Evolutionary conservation across 2,888 invertebrate genomes (phyloP), one percentile per base, ranked within the genome.

Genomic region (Leucozona laternaria): DNA sequence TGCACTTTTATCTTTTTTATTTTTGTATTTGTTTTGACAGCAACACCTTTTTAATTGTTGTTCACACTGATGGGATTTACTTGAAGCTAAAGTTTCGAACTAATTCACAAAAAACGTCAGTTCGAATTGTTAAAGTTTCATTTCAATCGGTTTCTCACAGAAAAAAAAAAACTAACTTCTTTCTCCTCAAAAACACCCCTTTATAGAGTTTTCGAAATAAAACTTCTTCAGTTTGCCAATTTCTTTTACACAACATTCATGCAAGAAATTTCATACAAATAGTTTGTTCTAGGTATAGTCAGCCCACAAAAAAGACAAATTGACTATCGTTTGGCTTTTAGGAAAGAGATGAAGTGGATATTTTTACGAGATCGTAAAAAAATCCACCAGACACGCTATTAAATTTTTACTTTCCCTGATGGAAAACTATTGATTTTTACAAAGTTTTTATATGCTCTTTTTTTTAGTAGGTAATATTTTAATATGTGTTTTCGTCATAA

Each of bases 361-460:
- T 86, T 73, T 85, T 86, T 86, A 86, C 85, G 85, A 86, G 72
- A 62, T 86, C 85, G 73, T 86, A 85, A 86, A 81, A 81, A 84
- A 73, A 73, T 84, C 60, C 22, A 68, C 78, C 85, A 86, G 85
- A 86, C 85, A 86, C 85, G 72, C 78, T 53, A 78, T 86, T 86
- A 86, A 86, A 86, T 73, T 86, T 86, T 82, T 86, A 86, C 85
- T 86, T 86, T 86, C 73, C 62, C 62, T 86, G 85, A 86, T 86
- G 85, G 85, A 82, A 82, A 86, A 86, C 85, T 81, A 86, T 86
- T 57, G 85, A 86, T 86, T 86, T 84, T 85, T 34, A 13, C n/a
- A 34, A 34, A 37, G 34, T 57, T 57, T 71, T 34, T 0, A 8
- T 45, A 2, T 17, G 0, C 1, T 43, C 31, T 11, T 37, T 10